Base-by-base conservation (phyloP, 2,113 vertebrate species). In the Sceloporus tristichus region DNA sequence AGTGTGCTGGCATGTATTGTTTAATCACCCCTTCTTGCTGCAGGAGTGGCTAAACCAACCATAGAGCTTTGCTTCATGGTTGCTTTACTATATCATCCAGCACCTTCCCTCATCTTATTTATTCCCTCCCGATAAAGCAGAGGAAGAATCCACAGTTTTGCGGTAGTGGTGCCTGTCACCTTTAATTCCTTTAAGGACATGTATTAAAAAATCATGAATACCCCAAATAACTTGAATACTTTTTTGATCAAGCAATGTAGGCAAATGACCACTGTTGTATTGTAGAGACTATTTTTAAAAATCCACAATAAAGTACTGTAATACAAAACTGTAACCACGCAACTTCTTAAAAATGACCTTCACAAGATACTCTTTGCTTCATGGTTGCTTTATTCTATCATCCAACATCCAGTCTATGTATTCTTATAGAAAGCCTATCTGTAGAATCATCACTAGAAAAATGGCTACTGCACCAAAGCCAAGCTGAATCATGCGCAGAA, bases 161-260 rank as follows among this genome's bases (percentile, higher is more conserved):
- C 54, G 40, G n/a, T 71, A 56, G 68, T 40, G 48, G 48, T 48
- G 40, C 40, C 66, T 79, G 42, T 9, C 8, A 54, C 23, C 13
- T 19, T 11, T 14, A 9, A 4, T 53, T 40, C 27, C 34, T 79
- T 13, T 34, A 25, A 68, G 5, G 21, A 68, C 23, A 54, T 53
- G 65, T 25, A 79, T 79, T 86, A 11, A 86, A 66, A 70, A 48
- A 53, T 21, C 9, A 86, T 78, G 34, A 79, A n/a, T 25, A 38
- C n/a, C n/a, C 38, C 34, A 76, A 62, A n/a, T 68, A 48, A 85
- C 7, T 38, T n/a, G 27, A 40, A 40, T 9, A 16, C 34, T 16
- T 42, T n/a, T 40, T 48, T 78, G 19, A 70, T 34, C n/a, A 56
- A 87, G 38, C 48, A 42, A 18, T 38, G 25, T n/a, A 40, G 25